Evolutionary conservation across 2,113 vertebrate species (phyloP), one percentile per base, ranked within the genome.

Genomic region (Riparia riparia): DNA sequence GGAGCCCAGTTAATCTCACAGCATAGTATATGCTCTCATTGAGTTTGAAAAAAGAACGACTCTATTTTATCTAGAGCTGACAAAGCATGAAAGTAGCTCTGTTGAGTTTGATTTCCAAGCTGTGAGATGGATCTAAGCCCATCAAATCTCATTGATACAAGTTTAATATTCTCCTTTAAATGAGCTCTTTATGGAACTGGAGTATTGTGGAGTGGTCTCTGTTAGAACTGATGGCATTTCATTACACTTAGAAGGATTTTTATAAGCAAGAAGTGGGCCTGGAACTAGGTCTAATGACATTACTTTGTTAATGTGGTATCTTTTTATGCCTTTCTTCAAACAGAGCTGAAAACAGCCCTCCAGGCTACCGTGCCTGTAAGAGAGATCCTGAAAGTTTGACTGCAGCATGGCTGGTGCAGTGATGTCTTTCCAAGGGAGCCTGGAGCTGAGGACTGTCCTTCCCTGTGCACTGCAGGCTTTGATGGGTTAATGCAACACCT

Each of bases 191-290:
- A 53, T 81, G 64, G 71, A 76, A 39, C 10, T 8, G 37, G 54
- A 44, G 5, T 63, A 85, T 85, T 31, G 47, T 56, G 31, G 87
- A 80, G 71, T 53, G 64, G 51, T 64, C 49, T 93, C 71, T 82
- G 29, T 92, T 94, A 82, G 94, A 95, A 86, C 45, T 80, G 79
- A 42, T 85, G 45, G 82, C 68, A 58, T 92, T 95, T 91, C 74
- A 86, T 90, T 95, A 60, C 42, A 41, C 63, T 44, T 80, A 42
- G 95, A 95, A 94, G 74, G 79, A 65, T 69, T 97, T 93, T 90
- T 94, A 49, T 69, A 68, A 92, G 87, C 54, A 66, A 61, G 68
- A 87, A 87, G 79, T 64, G 25, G 76, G 49, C 63, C 79, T 77
- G 73, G 63, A 92, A 90, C 79, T 86, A 49, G 49, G 22, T 71